phyloP scores from a whole-genome alignment of 2,888 invertebrate species.

The Automeris io region DNA sequence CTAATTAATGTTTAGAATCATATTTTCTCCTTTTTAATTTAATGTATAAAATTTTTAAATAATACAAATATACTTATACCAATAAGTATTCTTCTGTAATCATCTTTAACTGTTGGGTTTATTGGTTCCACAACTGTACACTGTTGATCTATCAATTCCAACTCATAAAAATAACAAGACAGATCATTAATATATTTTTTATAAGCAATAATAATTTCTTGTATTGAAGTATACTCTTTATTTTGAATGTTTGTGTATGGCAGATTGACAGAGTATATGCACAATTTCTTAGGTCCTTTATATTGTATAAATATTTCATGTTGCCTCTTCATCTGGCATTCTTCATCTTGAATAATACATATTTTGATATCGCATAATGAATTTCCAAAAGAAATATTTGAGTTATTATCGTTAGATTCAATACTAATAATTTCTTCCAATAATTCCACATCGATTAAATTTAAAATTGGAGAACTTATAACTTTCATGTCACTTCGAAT shows the following conservation, averaged over 20 bases:
- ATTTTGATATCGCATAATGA: slow-evolving; percentile 50
- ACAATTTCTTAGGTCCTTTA: slow-evolving; percentile 33
- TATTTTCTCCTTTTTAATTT: too few species aligned
- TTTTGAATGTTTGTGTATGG: slow-evolving; percentile 44
- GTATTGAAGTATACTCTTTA: slow-evolving; percentile 36
- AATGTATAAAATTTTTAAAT: too few species aligned
- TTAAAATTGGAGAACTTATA: slow-evolving; percentile 17
- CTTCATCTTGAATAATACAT: slow-evolving; percentile 38
- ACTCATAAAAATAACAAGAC: slow-evolving; percentile 44
- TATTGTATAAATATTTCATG: slow-evolving; percentile 48
- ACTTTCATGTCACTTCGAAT: slow-evolving; percentile 7
- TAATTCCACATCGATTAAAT: slow-evolving; percentile 39
- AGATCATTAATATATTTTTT: slow-evolving; percentile 34
- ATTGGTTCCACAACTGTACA: slow-evolving; percentile 57
- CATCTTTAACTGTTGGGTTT: slow-evolving; percentile 49
- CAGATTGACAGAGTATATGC: slow-evolving; percentile 32
- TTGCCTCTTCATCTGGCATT: slow-evolving; percentile 29
- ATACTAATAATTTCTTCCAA: slow-evolving; percentile 40
- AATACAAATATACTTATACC: slow-evolving; percentile 31
- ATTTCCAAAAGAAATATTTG: slow-evolving; percentile 46
- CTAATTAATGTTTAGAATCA: too few species aligned
- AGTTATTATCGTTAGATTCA: slow-evolving; percentile 12
- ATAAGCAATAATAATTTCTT: slow-evolving; percentile 35
- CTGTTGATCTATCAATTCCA: slow-evolving; percentile 45
- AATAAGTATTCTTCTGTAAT: slow-evolving; percentile 52